These are phyloP conservation scores for Zaprionus lachaisei DNA, from an alignment of 1,140 invertebrate species.

Conservation along the genomic window DNA sequence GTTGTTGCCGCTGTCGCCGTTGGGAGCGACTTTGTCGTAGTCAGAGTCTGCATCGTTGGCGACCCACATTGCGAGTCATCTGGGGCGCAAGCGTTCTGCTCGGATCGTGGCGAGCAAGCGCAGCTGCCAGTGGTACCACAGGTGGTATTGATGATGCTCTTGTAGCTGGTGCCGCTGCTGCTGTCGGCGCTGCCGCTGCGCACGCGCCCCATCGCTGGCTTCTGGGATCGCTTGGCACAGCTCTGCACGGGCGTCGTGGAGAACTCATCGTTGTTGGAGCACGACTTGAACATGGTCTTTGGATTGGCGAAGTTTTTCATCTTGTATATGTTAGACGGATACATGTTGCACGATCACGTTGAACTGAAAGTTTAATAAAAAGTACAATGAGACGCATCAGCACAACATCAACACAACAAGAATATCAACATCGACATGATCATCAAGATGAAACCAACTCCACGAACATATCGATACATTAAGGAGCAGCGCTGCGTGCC, in stretches of 20 bases:
- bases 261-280: slow-evolving; percentile 52
- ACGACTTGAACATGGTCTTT: slow-evolving; percentile 57
- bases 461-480: background rate
- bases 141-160: slow-evolving; percentile 14
- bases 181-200: slow-evolving; percentile 21
- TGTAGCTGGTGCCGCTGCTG: slow-evolving; percentile 20
- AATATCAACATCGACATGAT: background rate
- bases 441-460: background rate
- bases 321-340: slow-evolving; percentile 58
- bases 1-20: background rate
- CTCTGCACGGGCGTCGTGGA: slow-evolving; percentile 37
- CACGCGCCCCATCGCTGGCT: background rate
- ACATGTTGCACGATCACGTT: slow-evolving; percentile 40
- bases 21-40: background rate
- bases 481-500: background rate
- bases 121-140: slow-evolving; percentile 14
- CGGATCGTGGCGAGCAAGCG: slow-evolving; percentile 23
- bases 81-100: slow-evolving; percentile 4
- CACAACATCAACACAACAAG: background rate
- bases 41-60: background rate
- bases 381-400: background rate
- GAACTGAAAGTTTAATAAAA: slow-evolving; percentile 9
- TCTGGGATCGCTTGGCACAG: slow-evolving; percentile 3
- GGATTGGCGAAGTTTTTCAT: slow-evolving; percentile 72
- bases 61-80: background rate